Evolutionary conservation across 2,113 vertebrate species (phyloP).

Genomic region (Rattus rattus): DNA sequence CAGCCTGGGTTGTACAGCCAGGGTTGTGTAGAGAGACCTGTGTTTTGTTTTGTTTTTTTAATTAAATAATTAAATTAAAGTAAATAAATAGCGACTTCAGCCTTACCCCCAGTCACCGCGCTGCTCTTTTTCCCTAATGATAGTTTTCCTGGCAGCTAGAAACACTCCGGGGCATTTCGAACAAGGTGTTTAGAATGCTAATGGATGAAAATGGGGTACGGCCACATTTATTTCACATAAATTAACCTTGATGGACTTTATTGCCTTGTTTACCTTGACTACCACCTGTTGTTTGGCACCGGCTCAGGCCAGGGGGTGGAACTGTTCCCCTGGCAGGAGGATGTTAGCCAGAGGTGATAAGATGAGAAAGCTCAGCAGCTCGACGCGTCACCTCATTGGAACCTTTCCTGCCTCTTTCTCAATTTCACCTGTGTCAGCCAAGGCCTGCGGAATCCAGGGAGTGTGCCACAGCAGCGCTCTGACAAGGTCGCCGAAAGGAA

Average conservation of each 20-base stretch:
- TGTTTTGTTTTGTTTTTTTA: neutral
- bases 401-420: conserved; percentile 10
- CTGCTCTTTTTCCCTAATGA: neutral
- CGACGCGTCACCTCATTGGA: neutral
- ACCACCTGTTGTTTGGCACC: conserved; percentile 55
- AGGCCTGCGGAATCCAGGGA: neutral
- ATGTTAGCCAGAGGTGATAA: neutral
- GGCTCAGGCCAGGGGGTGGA: conserved; percentile 21
- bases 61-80: neutral
- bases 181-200: conserved; percentile 60
- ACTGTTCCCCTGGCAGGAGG: neutral
- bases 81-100: neutral
- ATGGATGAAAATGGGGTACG: conserved; percentile 50
- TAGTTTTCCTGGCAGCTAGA: conserved; percentile 53
- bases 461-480: neutral
- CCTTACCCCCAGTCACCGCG: neutral
- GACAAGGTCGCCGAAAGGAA: neutral
- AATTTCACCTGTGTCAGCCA: neutral
- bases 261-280: conserved; percentile 54
- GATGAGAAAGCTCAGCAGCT: neutral
- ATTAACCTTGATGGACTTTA: conserved; percentile 65
- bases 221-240: conserved; percentile 62
- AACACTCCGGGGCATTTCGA: conserved; percentile 36
- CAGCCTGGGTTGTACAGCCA: neutral
- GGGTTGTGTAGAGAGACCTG: neutral